These are phyloP conservation scores for Pseudorectes ferrugineus DNA, from an alignment of 2,113 vertebrate species.

Conservation along the genomic window DNA sequence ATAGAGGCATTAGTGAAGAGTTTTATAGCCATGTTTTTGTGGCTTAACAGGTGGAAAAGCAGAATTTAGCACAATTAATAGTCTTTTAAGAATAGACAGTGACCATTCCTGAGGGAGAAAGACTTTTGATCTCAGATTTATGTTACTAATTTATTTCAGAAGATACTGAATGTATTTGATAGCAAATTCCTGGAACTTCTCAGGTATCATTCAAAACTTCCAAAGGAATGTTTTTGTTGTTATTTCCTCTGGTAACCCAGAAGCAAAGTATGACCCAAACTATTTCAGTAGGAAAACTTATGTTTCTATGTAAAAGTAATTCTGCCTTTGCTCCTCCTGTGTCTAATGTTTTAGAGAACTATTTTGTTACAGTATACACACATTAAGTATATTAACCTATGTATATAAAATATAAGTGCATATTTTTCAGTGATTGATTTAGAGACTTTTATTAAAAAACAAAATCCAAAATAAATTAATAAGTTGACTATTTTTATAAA, in stretches of 20 bases:
- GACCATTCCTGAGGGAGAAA: background rate
- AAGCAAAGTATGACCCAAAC: background rate
- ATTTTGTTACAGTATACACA: background rate
- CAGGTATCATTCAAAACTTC: background rate
- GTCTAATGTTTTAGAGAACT: background rate
- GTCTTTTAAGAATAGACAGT: background rate
- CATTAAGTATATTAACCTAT: background rate
- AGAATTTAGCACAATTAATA: background rate
- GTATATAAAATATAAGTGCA: background rate
- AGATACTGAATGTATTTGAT: background rate
- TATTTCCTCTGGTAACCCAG: background rate
- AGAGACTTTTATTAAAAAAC: background rate
- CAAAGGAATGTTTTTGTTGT: constrained; percentile 4
- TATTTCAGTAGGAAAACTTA: background rate
- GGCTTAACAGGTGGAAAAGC: background rate
- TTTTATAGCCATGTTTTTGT: background rate
- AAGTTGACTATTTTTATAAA: background rate
- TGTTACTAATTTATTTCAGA: background rate
- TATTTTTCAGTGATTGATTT: background rate
- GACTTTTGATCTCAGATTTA: background rate
- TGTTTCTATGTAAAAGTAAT: background rate
- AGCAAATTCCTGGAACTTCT: constrained; percentile 4
- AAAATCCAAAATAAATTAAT: background rate
- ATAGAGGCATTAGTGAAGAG: background rate
- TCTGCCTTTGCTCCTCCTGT: background rate